These are phyloP conservation scores for Sapajus apella DNA, from an alignment of 2,113 vertebrate species.

Conservation along the genomic window DNA sequence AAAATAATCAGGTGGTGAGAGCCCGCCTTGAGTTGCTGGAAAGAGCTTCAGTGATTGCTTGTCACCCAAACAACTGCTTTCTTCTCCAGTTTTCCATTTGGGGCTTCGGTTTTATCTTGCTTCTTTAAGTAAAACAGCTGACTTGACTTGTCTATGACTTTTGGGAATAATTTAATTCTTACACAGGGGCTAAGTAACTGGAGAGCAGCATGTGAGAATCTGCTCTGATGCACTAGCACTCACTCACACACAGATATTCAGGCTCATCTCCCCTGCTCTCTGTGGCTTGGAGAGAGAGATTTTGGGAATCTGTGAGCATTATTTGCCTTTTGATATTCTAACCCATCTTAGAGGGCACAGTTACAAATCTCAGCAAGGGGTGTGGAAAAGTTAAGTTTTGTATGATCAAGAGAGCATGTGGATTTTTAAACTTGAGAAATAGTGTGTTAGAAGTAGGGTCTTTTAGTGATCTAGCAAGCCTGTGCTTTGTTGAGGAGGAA, in stretches of 20 bases:
- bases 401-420: not conserved
- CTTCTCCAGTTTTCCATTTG: slow-evolving; percentile 38
- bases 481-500: not conserved
- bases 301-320: not conserved
- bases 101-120: slow-evolving; percentile 55
- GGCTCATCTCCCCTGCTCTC: not conserved
- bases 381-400: slow-evolving; percentile 9
- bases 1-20: slow-evolving; percentile 50
- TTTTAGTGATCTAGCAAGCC: not conserved
- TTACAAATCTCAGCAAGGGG: slow-evolving; percentile 28
- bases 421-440: slow-evolving; percentile 4
- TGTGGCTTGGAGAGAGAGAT: slow-evolving; percentile 18
- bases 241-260: not conserved
- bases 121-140: slow-evolving; percentile 68
- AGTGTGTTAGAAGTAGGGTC: not conserved
- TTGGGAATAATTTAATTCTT: slow-evolving; percentile 66
- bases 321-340: slow-evolving; percentile 31
- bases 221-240: not conserved
- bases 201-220: slow-evolving; percentile 57
- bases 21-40: not conserved
- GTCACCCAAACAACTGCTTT: not conserved
- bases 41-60: slow-evolving; percentile 27
- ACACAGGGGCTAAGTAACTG: not conserved
- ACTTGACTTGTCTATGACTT: slow-evolving; percentile 52
- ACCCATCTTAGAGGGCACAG: not conserved